Evolutionary conservation across 2,113 vertebrate genomes (phyloP).

Genomic region (Thermophis baileyi): DNA sequence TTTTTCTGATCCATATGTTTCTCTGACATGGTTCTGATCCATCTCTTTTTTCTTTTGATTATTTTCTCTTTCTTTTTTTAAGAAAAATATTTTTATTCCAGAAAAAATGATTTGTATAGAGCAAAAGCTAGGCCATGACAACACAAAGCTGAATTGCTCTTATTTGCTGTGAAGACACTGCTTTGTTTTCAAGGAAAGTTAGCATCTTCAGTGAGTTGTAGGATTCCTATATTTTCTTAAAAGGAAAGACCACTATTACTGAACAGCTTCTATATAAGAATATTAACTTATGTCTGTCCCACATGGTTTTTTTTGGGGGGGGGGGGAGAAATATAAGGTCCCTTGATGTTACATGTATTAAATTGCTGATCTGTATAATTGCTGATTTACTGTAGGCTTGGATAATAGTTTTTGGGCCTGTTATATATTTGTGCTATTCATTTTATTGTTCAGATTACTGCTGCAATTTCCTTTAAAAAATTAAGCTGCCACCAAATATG

Average conservation of each 20-base stretch:
- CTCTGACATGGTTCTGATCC: not conserved
- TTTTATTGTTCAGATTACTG: not conserved
- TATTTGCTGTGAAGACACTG: not conserved
- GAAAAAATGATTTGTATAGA: not conserved
- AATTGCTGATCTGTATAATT: not conserved
- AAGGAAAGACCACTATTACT: not conserved
- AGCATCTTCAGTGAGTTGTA: not conserved
- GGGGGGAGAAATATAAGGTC: not conserved
- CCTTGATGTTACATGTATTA: not conserved
- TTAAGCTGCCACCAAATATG: not conserved
- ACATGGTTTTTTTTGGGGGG: not conserved
- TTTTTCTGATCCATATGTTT: slow-evolving; percentile 18
- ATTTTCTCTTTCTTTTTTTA: not conserved
- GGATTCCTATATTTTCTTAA: not conserved
- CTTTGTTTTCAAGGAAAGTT: not conserved
- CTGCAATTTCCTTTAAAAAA: not conserved
- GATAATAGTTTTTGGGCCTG: not conserved
- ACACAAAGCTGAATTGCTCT: not conserved
- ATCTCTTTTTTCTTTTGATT: not conserved
- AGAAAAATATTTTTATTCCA: not conserved
- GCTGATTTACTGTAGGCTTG: not conserved
- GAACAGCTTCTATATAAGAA: not conserved
- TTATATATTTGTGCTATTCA: not conserved
- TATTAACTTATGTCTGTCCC: not conserved
- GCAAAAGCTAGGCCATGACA: not conserved